Evolutionary conservation across 1,140 invertebrate genomes (phyloP).

Genomic region (Tetramorium simillimum): DNA sequence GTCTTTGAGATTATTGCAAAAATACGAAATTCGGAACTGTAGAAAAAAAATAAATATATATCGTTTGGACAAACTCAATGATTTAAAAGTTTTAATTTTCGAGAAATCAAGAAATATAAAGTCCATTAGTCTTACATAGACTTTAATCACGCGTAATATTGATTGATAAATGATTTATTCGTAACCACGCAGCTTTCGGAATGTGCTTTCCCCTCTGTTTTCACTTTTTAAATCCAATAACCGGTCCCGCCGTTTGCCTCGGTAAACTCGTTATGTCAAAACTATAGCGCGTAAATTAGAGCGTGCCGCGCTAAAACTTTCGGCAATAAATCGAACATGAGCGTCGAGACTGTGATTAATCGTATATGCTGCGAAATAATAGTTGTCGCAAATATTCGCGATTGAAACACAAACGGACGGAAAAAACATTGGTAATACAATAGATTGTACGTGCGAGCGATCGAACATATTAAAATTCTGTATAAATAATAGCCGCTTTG

Average conservation of each 20-base stretch:
- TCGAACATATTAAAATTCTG: neutral
- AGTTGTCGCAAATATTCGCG: neutral
- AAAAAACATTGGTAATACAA: neutral
- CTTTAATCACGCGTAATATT: neutral
- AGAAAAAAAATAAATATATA: neutral
- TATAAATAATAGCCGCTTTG: neutral
- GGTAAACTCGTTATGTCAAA: slow-evolving; percentile 8
- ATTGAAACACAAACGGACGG: neutral
- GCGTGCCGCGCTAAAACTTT: neutral
- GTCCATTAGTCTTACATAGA: neutral
- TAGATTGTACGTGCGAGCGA: neutral
- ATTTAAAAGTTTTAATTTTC: neutral
- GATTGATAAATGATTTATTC: neutral
- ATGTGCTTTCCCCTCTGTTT: neutral
- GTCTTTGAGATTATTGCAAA: neutral
- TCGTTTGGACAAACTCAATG: neutral
- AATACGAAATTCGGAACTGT: neutral
- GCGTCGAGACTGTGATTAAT: slow-evolving; percentile 26
- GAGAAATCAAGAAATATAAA: neutral
- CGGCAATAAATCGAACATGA: neutral
- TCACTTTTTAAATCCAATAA: slow-evolving; percentile 5
- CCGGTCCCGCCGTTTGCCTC: neutral
- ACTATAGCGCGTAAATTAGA: slow-evolving; percentile 23
- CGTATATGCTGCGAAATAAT: slow-evolving; percentile 11
- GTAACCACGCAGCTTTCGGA: neutral